Evolutionary conservation across 2,113 vertebrate genomes (phyloP).

Genomic region (Sialia sialis): DNA sequence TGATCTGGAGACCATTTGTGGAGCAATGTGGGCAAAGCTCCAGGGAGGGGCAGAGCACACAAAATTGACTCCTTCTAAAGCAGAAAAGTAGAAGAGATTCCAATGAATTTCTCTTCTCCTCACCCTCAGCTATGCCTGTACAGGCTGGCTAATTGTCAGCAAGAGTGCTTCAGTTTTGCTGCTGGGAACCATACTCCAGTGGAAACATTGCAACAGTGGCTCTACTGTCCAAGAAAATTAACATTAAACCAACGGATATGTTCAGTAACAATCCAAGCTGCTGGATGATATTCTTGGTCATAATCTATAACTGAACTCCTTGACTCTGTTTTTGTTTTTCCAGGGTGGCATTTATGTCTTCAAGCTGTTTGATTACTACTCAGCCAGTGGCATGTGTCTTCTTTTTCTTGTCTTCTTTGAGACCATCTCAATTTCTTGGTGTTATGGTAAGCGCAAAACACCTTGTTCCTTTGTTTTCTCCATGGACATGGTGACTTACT

Average conservation of each 20-base stretch:
- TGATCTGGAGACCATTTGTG: not conserved
- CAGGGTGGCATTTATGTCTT: slow-evolving; percentile 90
- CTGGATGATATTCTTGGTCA: fast-evolving
- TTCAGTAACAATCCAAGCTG: not conserved
- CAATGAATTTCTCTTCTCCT: not conserved
- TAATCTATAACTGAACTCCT: not conserved
- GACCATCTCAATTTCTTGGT: slow-evolving; percentile 89
- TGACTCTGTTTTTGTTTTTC: slow-evolving; percentile 30
- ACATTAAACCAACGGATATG: not conserved
- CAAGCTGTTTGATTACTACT: slow-evolving; percentile 94
- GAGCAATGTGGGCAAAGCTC: not conserved
- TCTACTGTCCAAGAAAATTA: not conserved
- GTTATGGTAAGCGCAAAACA: slow-evolving; percentile 78
- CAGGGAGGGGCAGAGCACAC: not conserved
- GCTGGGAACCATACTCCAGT: not conserved
- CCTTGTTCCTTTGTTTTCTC: not conserved
- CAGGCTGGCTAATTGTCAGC: not conserved
- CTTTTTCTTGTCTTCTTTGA: slow-evolving; percentile 92
- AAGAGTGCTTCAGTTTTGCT: not conserved
- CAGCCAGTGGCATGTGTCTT: slow-evolving; percentile 91
- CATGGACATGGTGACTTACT: not conserved
- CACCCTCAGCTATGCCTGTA: not conserved
- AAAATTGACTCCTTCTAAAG: not conserved
- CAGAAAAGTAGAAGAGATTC: not conserved
- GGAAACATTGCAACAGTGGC: not conserved